These are phyloP conservation scores for Doris montereyensis DNA, from an alignment of 2,888 invertebrate genomes.

Conservation along the genomic window DNA sequence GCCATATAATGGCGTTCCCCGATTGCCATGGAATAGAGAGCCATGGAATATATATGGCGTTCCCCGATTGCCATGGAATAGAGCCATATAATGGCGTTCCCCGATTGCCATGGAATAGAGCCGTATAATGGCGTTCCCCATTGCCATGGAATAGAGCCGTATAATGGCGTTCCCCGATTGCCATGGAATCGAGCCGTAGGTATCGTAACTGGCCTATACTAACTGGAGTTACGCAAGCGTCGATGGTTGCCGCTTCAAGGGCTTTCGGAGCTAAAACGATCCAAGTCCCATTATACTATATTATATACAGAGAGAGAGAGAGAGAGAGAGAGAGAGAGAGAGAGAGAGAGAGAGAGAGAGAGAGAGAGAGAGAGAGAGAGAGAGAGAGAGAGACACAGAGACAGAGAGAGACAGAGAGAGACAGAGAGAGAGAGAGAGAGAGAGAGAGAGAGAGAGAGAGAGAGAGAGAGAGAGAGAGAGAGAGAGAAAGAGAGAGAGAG, in stretches of 20 bases:
- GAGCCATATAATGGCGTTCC: no score
- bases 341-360: not conserved
- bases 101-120: no score
- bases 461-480: not conserved
- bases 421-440: not conserved
- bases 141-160: no score
- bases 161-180: not conserved
- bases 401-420: not conserved
- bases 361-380: not conserved
- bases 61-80: no score
- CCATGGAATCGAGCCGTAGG: not conserved
- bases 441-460: not conserved
- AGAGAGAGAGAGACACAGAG: not conserved
- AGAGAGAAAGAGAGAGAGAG: conserved; percentile 9
- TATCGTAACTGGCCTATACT: not conserved
- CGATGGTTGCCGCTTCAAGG: no score
- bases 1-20: not conserved
- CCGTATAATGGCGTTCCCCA: no score
- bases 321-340: not conserved
- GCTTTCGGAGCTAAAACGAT: no score
- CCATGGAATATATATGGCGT: not conserved
- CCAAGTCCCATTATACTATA: no score
- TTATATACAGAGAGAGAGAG: not conserved
- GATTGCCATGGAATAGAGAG: not conserved
- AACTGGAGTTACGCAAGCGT: no score